Evolutionary conservation across 2,888 invertebrate species (phyloP).

Genomic region (Limnephilus rhombicus): DNA sequence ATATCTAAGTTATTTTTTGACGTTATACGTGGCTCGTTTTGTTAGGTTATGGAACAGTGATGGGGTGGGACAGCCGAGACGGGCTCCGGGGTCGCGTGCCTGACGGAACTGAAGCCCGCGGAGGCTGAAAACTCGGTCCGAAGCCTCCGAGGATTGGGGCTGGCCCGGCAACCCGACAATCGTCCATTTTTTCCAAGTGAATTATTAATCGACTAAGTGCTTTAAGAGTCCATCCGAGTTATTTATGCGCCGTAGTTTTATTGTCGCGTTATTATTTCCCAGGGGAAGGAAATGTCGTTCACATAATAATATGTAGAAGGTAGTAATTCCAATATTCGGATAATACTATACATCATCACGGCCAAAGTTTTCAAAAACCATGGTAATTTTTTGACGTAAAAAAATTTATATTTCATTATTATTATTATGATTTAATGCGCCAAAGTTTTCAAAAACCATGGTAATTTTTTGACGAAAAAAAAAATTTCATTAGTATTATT

Average conservation of each 20-base stretch:
- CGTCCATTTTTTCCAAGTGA: not conserved
- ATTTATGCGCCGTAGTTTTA: not conserved
- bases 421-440: no score
- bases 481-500: no score
- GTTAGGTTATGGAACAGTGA: not conserved
- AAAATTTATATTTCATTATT: no score
- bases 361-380: no score
- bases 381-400: no score
- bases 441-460: no score
- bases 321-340: not conserved
- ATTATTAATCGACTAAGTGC: not conserved
- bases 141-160: not conserved
- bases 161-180: not conserved
- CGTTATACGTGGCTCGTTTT: not conserved
- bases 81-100: constrained; percentile 19
- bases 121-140: not conserved
- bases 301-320: no score
- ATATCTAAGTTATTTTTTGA: not conserved
- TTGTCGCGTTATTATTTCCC: not conserved
- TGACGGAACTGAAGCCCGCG: constrained; percentile 15
- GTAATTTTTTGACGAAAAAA: no score
- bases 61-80: not conserved
- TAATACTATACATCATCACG: no score
- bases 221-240: not conserved
- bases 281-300: not conserved